These are phyloP conservation scores for Parauchenoglanis ngamensis DNA, from an alignment of 2,797 vertebrate genomes.

Conservation along the genomic window DNA sequence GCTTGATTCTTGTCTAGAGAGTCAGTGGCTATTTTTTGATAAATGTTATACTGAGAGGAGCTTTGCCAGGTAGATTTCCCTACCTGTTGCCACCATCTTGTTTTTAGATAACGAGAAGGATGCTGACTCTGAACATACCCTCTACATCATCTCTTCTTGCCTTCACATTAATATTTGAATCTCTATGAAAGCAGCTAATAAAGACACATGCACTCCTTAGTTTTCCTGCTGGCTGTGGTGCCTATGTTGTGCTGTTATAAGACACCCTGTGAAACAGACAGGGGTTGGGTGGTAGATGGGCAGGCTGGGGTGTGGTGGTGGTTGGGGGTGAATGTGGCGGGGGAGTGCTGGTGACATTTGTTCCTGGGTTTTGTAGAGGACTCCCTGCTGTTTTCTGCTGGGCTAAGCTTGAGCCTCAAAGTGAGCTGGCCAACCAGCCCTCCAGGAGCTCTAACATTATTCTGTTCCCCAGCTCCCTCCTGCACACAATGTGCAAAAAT, in stretches of 20 bases:
- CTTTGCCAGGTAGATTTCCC: slow-evolving; percentile 44
- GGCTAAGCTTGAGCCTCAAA: slow-evolving; percentile 56
- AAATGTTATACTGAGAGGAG: slow-evolving; percentile 48
- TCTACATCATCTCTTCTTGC: slow-evolving; percentile 47
- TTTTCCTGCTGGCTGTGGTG: slow-evolving; percentile 38
- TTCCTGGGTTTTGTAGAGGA: slow-evolving; percentile 59
- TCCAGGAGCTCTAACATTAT: slow-evolving; percentile 52
- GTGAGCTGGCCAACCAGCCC: slow-evolving; percentile 54
- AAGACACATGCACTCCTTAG: slow-evolving; percentile 42
- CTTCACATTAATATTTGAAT: slow-evolving; percentile 55
- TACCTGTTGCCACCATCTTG: slow-evolving; percentile 60
- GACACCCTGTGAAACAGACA: slow-evolving; percentile 39
- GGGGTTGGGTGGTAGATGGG: not conserved
- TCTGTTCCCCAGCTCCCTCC: slow-evolving; percentile 42
- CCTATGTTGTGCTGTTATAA: slow-evolving; percentile 47
- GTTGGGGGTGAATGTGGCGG: slow-evolving; percentile 23
- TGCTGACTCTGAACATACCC: slow-evolving; percentile 44
- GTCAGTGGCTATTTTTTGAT: slow-evolving; percentile 55
- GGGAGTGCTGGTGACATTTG: slow-evolving; percentile 57
- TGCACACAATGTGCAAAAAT: slow-evolving; percentile 32
- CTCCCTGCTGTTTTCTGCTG: slow-evolving; percentile 61
- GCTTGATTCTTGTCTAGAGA: not conserved
- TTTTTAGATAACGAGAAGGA: slow-evolving; percentile 51
- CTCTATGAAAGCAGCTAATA: slow-evolving; percentile 53
- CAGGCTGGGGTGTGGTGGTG: slow-evolving; percentile 13